Conservation (phyloP, 2,113 vertebrate species). For the Misgurnus anguillicaudatus region DNA sequence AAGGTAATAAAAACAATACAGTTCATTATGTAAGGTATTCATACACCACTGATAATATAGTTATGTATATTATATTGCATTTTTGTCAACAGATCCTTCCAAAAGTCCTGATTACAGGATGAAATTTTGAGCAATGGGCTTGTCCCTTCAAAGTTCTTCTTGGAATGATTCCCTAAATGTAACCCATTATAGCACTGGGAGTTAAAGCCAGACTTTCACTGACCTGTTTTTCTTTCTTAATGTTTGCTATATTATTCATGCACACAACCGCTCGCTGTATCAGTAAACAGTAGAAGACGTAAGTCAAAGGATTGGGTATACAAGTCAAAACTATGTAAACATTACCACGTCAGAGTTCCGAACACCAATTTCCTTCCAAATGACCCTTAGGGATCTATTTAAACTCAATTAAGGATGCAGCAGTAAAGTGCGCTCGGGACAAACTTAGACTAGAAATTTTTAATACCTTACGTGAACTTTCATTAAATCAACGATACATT, state of each 20-base stretch:
- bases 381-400: slow-evolving; percentile 5
- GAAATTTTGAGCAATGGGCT: too few relatives aligned
- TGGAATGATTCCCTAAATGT: background rate
- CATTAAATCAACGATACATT: background rate
- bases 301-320: background rate
- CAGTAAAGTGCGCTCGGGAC: background rate
- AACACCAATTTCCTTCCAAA: background rate
- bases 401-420: background rate
- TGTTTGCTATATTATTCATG: slow-evolving; percentile 13
- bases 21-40: too few relatives aligned
- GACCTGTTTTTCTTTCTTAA: background rate
- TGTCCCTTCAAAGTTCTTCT: background rate
- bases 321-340: background rate
- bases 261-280: background rate
- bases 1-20: too few relatives aligned
- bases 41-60: too few relatives aligned
- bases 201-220: background rate
- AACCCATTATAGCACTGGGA: background rate
- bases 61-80: too few relatives aligned
- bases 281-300: background rate
- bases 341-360: background rate
- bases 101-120: too few relatives aligned
- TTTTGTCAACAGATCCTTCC: too few relatives aligned
- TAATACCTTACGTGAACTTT: background rate
- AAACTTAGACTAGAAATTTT: background rate